Evolutionary conservation across 2,113 vertebrate genomes (phyloP), one percentile per base, ranked within the genome.

Genomic region (Coptodon bakossiorum): DNA sequence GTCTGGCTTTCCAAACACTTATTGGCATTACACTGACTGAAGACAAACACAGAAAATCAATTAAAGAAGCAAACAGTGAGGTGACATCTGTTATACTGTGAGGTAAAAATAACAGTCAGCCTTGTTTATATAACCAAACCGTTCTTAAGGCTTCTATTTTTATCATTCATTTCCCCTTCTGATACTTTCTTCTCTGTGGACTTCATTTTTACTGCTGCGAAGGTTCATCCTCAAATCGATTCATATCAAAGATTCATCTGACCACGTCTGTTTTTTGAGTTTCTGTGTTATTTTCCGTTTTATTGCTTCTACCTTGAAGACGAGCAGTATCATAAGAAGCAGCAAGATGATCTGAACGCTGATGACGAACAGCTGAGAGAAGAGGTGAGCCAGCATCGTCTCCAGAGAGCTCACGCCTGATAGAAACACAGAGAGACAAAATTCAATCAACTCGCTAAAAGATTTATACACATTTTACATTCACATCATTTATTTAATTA

Each of bases 291-390:
- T 66, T 45, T 48, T 10, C 17, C 12, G 13, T 61, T 68, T 81
- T 6, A 9, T 19, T 29, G 27, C 10, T 3, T 6, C 3, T 24
- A 97, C 96, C 94, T 96, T 96, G 84, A 97, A 97, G 87, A 97
- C 95, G 7, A 97, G 95, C 76, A 97, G 91, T 16, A 96, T 94
- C 78, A 97, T 97, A 90, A 97, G 90, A 19, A 97, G 95, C 86
- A 97, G 91, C 86, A 97, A 90, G 82, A 92, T 22, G 92, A 97
- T 96, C 94, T 97, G 97, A 52, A 97, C 94, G 63, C 95, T 96
- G 94, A 97, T 97, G 91, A 97, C 95, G 31, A 97, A 90, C 48
- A 97, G 95, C 94, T 97, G 97, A 83, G 96, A 97, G 92, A 96
- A 94, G 79, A 96, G 96, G 59, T 97, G 97, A 79, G 97, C 97